Percentiles rank a stretch among this genome's conserved stretches.
Evolutionary conservation across 2,113 vertebrate genomes (phyloP).

Genomic region (Calidris pugnax): DNA sequence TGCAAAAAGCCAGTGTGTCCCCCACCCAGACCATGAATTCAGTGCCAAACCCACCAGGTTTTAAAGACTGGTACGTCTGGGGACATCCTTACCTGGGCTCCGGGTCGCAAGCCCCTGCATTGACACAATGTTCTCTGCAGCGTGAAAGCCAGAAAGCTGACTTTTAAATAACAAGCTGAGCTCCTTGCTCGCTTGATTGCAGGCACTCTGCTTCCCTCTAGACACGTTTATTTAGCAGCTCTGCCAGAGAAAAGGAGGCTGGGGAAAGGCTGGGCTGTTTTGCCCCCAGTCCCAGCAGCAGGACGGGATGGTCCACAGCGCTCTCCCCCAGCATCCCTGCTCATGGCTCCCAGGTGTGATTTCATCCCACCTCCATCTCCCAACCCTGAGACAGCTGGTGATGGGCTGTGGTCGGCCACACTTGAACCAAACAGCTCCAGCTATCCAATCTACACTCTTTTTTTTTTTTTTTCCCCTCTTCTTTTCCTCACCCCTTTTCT

Average conservation of each 20-base stretch:
- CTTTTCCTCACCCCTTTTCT: background rate
- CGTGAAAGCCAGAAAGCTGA: background rate
- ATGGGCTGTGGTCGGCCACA: background rate
- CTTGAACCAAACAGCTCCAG: background rate
- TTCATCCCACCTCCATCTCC: background rate
- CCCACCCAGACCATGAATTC: background rate
- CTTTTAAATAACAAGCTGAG: background rate
- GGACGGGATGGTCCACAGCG: background rate
- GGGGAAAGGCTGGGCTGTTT: background rate
- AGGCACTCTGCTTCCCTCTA: background rate
- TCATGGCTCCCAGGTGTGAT: rapidly evolving
- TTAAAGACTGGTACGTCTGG: background rate
- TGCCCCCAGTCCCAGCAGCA: background rate
- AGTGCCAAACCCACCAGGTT: background rate
- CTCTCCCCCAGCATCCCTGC: background rate
- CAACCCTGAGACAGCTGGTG: background rate
- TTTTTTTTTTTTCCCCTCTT: background rate
- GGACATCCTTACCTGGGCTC: background rate
- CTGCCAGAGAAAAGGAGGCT: background rate
- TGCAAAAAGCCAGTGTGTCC: background rate
- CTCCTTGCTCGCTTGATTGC: background rate
- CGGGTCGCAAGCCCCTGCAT: background rate
- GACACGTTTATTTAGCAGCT: background rate
- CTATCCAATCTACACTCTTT: background rate
- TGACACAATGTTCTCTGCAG: background rate